Percentiles rank a stretch among this genome's conserved stretches.
phyloP scores from a whole-genome alignment of 2,113 vertebrate genomes.

The Balaenoptera acutorostrata region DNA sequence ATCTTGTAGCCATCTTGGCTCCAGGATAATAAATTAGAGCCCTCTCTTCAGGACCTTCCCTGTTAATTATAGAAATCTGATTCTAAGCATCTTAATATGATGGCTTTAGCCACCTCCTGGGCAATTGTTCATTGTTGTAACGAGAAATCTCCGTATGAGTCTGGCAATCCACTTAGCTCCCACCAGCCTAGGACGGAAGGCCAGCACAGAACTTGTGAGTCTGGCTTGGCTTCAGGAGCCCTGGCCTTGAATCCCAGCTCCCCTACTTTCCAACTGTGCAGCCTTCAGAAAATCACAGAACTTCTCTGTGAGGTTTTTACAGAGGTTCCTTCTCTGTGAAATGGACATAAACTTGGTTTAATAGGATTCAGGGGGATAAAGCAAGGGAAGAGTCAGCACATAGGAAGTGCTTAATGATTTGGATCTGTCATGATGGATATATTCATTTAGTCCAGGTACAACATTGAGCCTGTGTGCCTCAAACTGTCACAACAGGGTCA shows the following conservation, averaged over 20 bases:
- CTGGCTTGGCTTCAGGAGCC: rapidly evolving
- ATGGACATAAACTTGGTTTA: neutral
- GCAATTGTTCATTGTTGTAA: neutral
- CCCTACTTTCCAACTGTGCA: too few species aligned
- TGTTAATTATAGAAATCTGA: neutral
- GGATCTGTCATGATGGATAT: neutral
- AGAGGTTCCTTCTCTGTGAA: neutral
- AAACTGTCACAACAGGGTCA: neutral
- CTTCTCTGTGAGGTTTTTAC: neutral
- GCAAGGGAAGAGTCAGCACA: rapidly evolving
- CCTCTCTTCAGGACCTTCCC: neutral
- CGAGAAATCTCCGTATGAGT: neutral
- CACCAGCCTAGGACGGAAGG: neutral
- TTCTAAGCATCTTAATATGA: neutral
- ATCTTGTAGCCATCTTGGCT: neutral
- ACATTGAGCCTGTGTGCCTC: neutral
- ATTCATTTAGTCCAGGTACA: neutral
- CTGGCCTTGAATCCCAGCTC: neutral
- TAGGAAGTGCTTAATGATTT: too few species aligned
- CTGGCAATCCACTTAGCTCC: neutral
- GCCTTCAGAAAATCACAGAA: neutral
- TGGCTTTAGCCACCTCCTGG: neutral
- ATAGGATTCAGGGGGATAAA: neutral
- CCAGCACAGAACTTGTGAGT: neutral
- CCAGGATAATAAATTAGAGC: neutral